A percentile compares a stretch with the other conserved stretches of the same genome.
phyloP scores from a whole-genome alignment of 2,888 invertebrate species.

The Conops quadrifasciatus region DNA sequence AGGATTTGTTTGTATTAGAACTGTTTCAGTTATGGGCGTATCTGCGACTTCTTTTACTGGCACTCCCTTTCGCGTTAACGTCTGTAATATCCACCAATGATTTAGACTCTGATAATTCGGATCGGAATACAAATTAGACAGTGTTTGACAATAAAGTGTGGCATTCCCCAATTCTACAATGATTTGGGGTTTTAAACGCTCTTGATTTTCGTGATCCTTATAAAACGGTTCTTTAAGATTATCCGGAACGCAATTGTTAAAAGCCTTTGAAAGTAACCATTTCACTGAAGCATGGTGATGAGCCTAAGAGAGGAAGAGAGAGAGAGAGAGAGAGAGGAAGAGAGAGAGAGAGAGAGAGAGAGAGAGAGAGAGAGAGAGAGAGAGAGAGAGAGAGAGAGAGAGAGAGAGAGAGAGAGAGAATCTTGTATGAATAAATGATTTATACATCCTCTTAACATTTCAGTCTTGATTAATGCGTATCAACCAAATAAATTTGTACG shows the following conservation, averaged over 20 bases:
- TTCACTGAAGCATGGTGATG: conserved; percentile 94
- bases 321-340: too few relatives aligned
- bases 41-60: conserved; percentile 84
- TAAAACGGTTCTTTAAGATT: conserved; percentile 94
- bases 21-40: conserved; percentile 91
- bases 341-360: too few relatives aligned
- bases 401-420: too few relatives aligned
- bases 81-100: conserved; percentile 94
- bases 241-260: conserved; percentile 92
- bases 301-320: conserved; percentile 76
- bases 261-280: conserved; percentile 96
- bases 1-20: conserved; percentile 94
- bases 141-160: conserved; percentile 91
- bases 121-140: conserved; percentile 95
- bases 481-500: too few relatives aligned
- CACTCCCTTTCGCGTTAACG: conserved; percentile 89
- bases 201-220: conserved; percentile 93
- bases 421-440: too few relatives aligned
- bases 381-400: too few relatives aligned
- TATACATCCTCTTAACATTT: too few relatives aligned
- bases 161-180: conserved; percentile 91
- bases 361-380: too few relatives aligned
- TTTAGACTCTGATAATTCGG: conserved; percentile 95
- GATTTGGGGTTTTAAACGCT: conserved; percentile 91
- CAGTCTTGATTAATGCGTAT: too few relatives aligned